phyloP scores from a whole-genome alignment of 2,888 invertebrate genomes.

The Cryptocheilus praepositus region DNA sequence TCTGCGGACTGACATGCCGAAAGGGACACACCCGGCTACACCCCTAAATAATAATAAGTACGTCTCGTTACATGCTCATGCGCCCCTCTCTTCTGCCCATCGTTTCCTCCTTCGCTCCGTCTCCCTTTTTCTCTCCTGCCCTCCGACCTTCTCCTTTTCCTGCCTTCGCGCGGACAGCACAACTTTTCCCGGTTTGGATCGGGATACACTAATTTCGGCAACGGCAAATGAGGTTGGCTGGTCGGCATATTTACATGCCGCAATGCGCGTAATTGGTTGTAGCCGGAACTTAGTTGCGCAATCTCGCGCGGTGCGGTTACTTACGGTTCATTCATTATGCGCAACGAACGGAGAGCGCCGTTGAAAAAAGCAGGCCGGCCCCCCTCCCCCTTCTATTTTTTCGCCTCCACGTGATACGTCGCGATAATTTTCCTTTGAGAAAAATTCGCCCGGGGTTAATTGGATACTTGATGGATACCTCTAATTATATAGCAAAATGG shows the following conservation, averaged over 20 bases:
- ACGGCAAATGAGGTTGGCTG: constrained; percentile 35
- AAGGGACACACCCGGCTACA: constrained; percentile 49
- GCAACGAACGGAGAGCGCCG: constrained; percentile 5
- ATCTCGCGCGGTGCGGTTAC: constrained; percentile 31
- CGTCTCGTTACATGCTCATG: constrained; percentile 38
- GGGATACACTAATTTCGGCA: constrained; percentile 37
- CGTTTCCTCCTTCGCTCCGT: constrained; percentile 23
- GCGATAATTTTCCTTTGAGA: not conserved
- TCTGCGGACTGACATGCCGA: constrained; percentile 48
- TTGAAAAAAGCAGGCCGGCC: not conserved
- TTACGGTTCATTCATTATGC: constrained; percentile 43
- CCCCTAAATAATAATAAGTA: constrained; percentile 63
- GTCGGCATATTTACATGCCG: constrained; percentile 38
- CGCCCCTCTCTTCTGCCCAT: constrained; percentile 7
- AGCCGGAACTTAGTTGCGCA: constrained; percentile 36
- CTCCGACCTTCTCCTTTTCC: not conserved
- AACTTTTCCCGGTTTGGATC: constrained; percentile 34
- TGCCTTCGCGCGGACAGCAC: not conserved
- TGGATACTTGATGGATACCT: no score
- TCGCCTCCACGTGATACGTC: not conserved
- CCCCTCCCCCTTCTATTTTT: not conserved
- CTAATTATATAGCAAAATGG: no score
- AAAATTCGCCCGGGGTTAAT: no score
- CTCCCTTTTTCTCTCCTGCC: constrained; percentile 20
- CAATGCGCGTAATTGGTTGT: constrained; percentile 34